These are phyloP conservation scores for Drosophila pseudoobscura DNA, from an alignment of 1,140 invertebrate species.

Conservation along the genomic window DNA sequence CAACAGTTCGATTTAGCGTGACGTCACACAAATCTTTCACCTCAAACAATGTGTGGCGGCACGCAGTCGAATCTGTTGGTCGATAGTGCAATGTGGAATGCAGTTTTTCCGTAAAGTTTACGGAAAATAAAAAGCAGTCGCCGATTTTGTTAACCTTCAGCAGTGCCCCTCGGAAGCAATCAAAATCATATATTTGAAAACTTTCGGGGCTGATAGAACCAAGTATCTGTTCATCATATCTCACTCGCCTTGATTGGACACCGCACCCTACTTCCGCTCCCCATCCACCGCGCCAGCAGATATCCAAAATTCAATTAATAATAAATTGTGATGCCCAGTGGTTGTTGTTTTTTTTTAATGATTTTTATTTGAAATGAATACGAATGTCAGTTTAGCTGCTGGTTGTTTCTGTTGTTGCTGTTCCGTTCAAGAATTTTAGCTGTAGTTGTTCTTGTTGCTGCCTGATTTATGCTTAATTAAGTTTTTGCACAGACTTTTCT, in stretches of 20 bases:
- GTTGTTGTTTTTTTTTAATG: constrained; percentile 52
- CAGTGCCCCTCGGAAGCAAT: neutral
- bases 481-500: constrained; percentile 48
- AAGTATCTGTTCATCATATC: neutral
- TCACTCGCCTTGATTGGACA: constrained; percentile 2
- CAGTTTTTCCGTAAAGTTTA: too few species aligned
- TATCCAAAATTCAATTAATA: constrained; percentile 53
- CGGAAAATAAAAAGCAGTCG: too few species aligned
- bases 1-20: too few species aligned
- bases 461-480: constrained; percentile 50
- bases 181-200: neutral
- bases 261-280: neutral
- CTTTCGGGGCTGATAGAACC: neutral
- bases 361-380: constrained; percentile 82
- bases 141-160: neutral
- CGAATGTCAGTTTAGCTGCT: constrained; percentile 77
- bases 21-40: too few species aligned
- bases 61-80: too few species aligned
- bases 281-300: neutral
- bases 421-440: constrained; percentile 44
- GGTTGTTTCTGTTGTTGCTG: constrained; percentile 42
- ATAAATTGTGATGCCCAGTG: constrained; percentile 31
- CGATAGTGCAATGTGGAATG: too few species aligned
- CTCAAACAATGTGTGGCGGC: too few species aligned
- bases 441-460: constrained; percentile 44